Evolutionary conservation across 2,113 vertebrate genomes (phyloP), one percentile per base, ranked within the genome.

Genomic region (Hepsetus odoe): DNA sequence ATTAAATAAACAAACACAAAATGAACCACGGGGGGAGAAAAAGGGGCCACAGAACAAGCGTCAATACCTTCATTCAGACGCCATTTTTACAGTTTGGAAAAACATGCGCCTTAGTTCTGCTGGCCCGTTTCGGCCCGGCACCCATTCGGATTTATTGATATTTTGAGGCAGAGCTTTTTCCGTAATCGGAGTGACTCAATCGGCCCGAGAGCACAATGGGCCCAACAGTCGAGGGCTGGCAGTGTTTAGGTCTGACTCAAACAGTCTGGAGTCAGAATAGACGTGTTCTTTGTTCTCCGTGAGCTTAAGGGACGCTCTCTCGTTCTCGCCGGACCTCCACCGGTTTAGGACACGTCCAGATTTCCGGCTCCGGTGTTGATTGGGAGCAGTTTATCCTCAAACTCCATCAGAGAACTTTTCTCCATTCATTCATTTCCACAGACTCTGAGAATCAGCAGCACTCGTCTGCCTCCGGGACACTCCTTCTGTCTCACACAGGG

Each of bases 141-240:
- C 55, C 61, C 33, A 61, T 40, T 42, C 4, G 38, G 51, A 58
- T 80, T 73, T 44, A 77, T 58, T 70, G 80, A 80, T 73, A 68
- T 65, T 67, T 53, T 24, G 55, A 20, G 53, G 62, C 44, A 11
- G 55, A 40, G 30, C 38, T 26, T 28, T 68, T 72, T 73, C 18
- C 55, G 38, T 30, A 67, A 72, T 59, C 28, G 24, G 76, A 71
- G 51, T 77, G 83, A 80, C 73, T 82, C 46, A 70, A 30, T 58
- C 32, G 10, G 33, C 16, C 18, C 33, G 16, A 78, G 74, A 82
- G 68, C 74, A 82, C 69, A 82, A 82, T 82, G 44, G 49, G 22
- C n/a, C 40, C 44, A 38, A 68, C 77, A 65, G 80, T 81, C 62
- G 64, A 33, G 6, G 8, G 35, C 49, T 81, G 80, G 74, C 67